Evolutionary conservation across 2,113 vertebrate species (phyloP).

Genomic region (Hipposideros armiger): DNA sequence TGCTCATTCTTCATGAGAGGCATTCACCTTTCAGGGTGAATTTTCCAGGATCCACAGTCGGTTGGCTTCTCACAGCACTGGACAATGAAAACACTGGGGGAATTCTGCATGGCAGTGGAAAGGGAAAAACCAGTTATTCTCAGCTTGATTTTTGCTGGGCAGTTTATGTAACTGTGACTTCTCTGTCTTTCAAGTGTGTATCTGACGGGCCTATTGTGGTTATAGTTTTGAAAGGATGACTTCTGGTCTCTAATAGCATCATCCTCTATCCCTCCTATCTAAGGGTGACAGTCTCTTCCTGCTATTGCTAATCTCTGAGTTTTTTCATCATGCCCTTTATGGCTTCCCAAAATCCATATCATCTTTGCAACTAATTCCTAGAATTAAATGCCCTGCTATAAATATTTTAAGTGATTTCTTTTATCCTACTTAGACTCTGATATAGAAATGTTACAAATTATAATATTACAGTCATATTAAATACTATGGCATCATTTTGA

Average conservation of each 20-base stretch:
- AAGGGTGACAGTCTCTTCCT: neutral
- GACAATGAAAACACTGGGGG: neutral
- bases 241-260: neutral
- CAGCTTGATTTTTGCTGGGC: neutral
- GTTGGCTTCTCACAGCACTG: neutral
- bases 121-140: neutral
- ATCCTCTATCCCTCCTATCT: neutral
- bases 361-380: neutral
- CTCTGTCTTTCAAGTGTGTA: neutral
- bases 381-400: neutral
- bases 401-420: neutral
- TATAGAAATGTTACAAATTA: neutral
- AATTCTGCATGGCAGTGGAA: neutral
- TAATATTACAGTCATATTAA: neutral
- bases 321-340: neutral
- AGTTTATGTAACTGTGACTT: neutral
- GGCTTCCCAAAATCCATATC: neutral
- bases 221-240: neutral
- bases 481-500: neutral
- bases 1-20: neutral
- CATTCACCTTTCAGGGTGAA: neutral
- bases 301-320: neutral
- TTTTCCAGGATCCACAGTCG: neutral
- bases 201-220: neutral
- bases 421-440: neutral